Base-by-base conservation (phyloP, 2,113 vertebrate genomes). In the Charadrius vociferus region DNA sequence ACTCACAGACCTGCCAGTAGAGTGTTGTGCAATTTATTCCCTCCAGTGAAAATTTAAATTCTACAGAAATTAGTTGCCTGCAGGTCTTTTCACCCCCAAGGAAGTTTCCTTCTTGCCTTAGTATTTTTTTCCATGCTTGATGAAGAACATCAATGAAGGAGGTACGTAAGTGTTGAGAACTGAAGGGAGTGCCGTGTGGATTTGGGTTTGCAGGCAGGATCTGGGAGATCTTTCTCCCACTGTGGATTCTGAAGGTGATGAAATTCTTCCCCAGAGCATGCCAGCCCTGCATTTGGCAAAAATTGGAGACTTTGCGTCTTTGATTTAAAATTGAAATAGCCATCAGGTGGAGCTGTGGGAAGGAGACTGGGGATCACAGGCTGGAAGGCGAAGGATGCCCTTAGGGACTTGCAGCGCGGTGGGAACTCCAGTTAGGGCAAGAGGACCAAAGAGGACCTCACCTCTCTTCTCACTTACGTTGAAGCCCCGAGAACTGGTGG, bases 51-150 rank as follows among this genome's bases (percentile, higher is more conserved):
- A 74, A 78, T 84, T 67, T 43, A 61, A 91, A 85, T 94, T 79
- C 61, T 75, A 45, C 52, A 89, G 91, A 89, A 95, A 67, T 85
- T 10, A 95, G 30, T 94, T 93, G 56, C 84, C 84, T 88, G 67
- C 39, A 79, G 84, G 81, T 80, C 61, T 91, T 91, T 91, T 93
- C 66, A 58, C 83, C 67, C 90, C 63, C 73, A 77, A 37, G 86
- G 61, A 89, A 87, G 55, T 67, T 93, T 78, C 79, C 63, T 77
- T 45, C 65, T 71, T 84, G 52, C 41, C 32, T 84, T 56, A 75
- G 22, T 16, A 1, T 0, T 43, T 65, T 90, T 90, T 55, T 19
- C 70, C 71, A 26, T 86, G 36, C 77, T 81, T 81, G 68, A 16
- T 74, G 70, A 71, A 53, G 65, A 50, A 43, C 23, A 19, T 67